These are phyloP conservation scores for Pampusana beccarii DNA, from an alignment of 2,113 vertebrate genomes.

Conservation along the genomic window DNA sequence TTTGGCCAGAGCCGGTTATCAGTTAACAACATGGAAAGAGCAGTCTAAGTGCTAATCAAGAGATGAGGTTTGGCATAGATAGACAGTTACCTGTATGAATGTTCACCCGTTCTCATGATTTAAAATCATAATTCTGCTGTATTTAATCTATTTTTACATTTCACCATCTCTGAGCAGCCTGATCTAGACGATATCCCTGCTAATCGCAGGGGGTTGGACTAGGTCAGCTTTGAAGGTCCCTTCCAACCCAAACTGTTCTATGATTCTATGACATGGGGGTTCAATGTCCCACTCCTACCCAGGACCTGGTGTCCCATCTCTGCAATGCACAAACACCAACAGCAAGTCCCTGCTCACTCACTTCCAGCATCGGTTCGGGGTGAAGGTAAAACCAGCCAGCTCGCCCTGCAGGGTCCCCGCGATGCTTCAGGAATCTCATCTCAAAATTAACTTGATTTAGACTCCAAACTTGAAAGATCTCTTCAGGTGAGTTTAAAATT, in stretches of 20 bases:
- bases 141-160: not conserved
- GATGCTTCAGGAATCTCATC: not conserved
- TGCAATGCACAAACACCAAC: not conserved
- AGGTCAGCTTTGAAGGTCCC: too few relatives aligned
- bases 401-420: not conserved
- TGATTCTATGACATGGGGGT: not conserved
- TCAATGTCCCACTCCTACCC: not conserved
- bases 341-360: fast-evolving
- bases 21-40: not conserved
- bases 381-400: not conserved
- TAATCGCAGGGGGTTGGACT: too few relatives aligned
- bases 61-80: not conserved
- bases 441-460: not conserved
- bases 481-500: not conserved
- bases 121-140: not conserved
- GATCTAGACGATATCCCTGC: too few relatives aligned
- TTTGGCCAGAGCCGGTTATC: not conserved
- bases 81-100: not conserved
- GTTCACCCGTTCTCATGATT: not conserved
- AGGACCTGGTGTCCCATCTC: not conserved
- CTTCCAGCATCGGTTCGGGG: not conserved
- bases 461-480: not conserved
- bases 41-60: not conserved
- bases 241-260: too few relatives aligned
- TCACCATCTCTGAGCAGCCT: not conserved